Evolutionary conservation across 2,113 vertebrate species (phyloP), one percentile per base, ranked within the genome.

Genomic region (Jacana jacana): DNA sequence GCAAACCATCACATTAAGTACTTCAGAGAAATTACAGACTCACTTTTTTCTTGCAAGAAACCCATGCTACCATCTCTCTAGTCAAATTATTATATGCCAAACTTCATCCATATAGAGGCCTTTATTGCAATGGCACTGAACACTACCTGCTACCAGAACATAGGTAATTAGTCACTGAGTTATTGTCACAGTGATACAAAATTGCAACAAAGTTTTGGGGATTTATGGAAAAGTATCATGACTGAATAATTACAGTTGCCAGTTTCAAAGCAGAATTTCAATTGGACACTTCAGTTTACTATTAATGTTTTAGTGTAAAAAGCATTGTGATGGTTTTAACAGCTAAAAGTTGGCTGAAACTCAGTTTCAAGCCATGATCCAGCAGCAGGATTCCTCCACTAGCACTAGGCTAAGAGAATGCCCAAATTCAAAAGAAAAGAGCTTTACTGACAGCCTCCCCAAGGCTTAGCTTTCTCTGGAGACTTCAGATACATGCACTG

Each of bases 131-230:
- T 19, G 51, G 80, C 35, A 51, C 28, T 2, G 1, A 88, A 51
- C 58, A 13, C 39, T 0, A 49, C 18, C 28, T 24, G 44, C 46
- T n/a, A 2, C 2, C 25, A 13, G 48, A 78, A 60, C 33, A 4
- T 23, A 40, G 0, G 4, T 23, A 15, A 13, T 35, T 11, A 7
- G 1, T 7, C 11, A n/a, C 17, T 4, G 13, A 64, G 81, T 66
- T 30, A 17, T 7, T 54, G 28, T 39, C 54, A 69, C 16, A 42
- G 24, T 0, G 18, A 60, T 9, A 88, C 6, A 77, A 88, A 73
- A 88, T 2, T 8, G 30, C 42, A 78, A 55, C 55, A 40, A 65
- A 73, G 35, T 64, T 10, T 23, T 25, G 4, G 17, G 39, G 35
- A 31, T n/a, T 23, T 4, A 31, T 17, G 13, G 7, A 48, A 23